Base-by-base conservation (phyloP, 2,888 invertebrate genomes). In the Lasioglossum vierecki region DNA sequence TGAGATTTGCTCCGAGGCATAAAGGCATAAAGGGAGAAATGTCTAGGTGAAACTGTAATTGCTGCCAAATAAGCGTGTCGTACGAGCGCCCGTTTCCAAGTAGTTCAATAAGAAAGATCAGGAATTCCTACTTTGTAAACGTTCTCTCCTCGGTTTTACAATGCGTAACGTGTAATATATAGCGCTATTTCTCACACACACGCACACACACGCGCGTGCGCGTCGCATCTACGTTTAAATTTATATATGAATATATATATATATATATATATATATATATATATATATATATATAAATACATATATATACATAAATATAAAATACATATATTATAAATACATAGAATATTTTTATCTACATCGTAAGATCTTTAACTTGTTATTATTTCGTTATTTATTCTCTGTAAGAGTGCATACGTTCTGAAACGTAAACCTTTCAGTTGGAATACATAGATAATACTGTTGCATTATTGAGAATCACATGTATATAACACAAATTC, bases 1-100 rank as follows among this genome's bases (percentile, higher is more conserved):
- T 83, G 87, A 83, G 77, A 89, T 90, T 91, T 83, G 88, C 86
- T 85, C 83, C 72, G 72, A 80, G 89, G 82, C 90, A 87, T 88
- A 86, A 89, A 80, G 89, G 82, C 90, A 87, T 88, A 86, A 89
- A 89, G 82, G 90, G 90, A 91, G 88, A 89, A 91, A 91, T 84
- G 76, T 80, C 82, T 85, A 79, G 68, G 81, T 74, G 49, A 84
- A 57, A 89, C 81, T 79, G 75, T 73, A 68, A 81, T 79, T 76
- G 88, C 88, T 91, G 87, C 85, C 89, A 87, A 91, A 91, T 91
- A 85, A 87, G 80, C 80, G 79, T 35, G 18, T 81, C 77, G 76
- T 82, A 70, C 22, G 41, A 75, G 70, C 79, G 79, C 86, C 68
- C 75, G 79, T 79, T 85, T 74, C 80, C 75, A 81, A 73, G 70